Evolutionary conservation across 2,113 vertebrate species (phyloP).

Genomic region (Nanorana parkeri): DNA sequence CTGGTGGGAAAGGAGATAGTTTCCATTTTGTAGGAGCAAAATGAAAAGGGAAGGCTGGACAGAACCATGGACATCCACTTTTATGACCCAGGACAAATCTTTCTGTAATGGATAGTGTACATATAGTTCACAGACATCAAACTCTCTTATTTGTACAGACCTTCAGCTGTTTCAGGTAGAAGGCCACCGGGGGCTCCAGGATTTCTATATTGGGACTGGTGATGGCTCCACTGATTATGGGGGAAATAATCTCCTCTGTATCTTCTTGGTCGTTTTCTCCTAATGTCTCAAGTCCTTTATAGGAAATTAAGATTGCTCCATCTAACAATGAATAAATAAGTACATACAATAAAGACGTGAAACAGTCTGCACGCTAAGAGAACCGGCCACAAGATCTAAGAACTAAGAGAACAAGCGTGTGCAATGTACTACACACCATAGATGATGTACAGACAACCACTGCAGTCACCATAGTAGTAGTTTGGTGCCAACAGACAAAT

Average conservation of each 20-base stretch:
- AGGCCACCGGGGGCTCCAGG: conserved; percentile 2
- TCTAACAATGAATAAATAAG: not conserved
- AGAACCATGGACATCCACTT: too few species aligned
- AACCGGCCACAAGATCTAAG: too few species aligned
- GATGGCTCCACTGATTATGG: conserved; percentile 4
- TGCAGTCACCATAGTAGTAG: too few species aligned
- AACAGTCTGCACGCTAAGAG: not conserved
- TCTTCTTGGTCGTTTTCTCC: not conserved
- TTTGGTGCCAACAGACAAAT: too few species aligned
- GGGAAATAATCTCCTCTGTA: not conserved
- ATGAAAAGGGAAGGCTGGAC: too few species aligned
- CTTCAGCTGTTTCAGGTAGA: conserved; percentile 3
- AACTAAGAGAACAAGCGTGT: not conserved
- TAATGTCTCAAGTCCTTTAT: not conserved
- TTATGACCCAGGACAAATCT: too few species aligned
- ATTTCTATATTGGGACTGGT: not conserved
- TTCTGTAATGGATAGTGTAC: too few species aligned
- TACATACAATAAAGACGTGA: not conserved
- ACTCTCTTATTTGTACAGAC: not conserved
- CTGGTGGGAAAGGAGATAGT: too few species aligned
- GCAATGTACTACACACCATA: not conserved
- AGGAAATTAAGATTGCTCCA: conserved; percentile 23
- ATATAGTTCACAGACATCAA: too few species aligned
- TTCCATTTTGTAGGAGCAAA: too few species aligned
- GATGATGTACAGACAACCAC: too few species aligned